phyloP scores from a whole-genome alignment of 2,888 invertebrate species.

The Papilio demoleus region DNA sequence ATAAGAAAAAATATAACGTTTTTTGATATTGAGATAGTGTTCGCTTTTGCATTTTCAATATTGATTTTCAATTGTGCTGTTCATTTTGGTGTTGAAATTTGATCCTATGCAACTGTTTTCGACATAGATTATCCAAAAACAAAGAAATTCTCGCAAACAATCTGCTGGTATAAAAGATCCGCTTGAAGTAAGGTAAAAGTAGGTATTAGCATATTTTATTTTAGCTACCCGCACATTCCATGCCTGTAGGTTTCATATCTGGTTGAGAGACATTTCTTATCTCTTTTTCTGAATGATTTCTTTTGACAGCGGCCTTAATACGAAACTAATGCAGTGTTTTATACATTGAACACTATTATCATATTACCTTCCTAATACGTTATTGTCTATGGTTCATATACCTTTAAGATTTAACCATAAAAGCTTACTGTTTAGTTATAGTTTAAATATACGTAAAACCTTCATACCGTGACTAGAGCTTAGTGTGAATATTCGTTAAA shows the following conservation, averaged over 20 bases:
- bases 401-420: no score
- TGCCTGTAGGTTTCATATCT: slow-evolving; percentile 25
- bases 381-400: neutral
- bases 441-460: no score
- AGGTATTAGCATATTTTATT: slow-evolving; percentile 30
- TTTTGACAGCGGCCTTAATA: slow-evolving; percentile 14
- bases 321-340: slow-evolving; percentile 18
- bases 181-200: slow-evolving; percentile 18
- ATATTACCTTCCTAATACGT: neutral
- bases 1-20: neutral
- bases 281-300: slow-evolving; percentile 25
- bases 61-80: neutral
- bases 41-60: neutral
- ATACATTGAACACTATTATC: neutral
- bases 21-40: neutral
- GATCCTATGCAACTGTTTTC: neutral
- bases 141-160: slow-evolving; percentile 6
- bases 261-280: slow-evolving; percentile 28
- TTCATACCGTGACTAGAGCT: no score
- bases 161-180: slow-evolving; percentile 9
- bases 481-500: no score
- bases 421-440: no score
- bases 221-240: slow-evolving; percentile 16
- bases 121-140: neutral
- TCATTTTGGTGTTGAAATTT: neutral